These are phyloP conservation scores for Resseliella maxima DNA, from an alignment of 2,888 invertebrate species.

Conservation along the genomic window DNA sequence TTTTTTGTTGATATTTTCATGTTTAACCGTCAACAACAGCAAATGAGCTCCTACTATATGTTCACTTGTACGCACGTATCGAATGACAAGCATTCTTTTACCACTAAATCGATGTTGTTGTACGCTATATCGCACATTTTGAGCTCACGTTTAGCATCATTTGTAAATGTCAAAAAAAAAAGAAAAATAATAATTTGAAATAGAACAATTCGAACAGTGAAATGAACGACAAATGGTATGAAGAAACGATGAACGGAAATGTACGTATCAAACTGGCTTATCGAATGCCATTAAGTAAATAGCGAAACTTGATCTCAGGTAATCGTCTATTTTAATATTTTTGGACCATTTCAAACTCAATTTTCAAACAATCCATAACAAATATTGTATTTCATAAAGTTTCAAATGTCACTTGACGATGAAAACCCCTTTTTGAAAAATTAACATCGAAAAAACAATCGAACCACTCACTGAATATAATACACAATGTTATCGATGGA, in stretches of 20 bases:
- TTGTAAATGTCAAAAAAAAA: constrained; percentile 48
- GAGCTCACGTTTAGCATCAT: constrained; percentile 1
- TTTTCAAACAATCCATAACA: constrained; percentile 2
- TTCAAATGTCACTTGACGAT: neutral
- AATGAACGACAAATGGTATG: neutral
- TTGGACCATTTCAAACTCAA: neutral
- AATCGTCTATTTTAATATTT: neutral
- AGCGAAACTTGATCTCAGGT: neutral
- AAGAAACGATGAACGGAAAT: neutral
- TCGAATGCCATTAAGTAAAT: constrained; percentile 31
- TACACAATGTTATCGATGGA: neutral
- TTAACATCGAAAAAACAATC: neutral
- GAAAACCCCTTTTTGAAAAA: neutral
- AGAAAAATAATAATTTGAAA: constrained; percentile 53
- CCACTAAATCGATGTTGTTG: constrained; percentile 37
- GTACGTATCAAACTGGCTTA: neutral
- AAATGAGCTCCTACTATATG: no score
- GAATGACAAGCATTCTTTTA: neutral
- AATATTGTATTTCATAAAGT: constrained; percentile 32
- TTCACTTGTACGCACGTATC: constrained; percentile 9
- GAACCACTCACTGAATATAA: neutral
- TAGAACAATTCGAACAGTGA: neutral
- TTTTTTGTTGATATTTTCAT: constrained; percentile 39
- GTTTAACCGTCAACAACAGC: neutral
- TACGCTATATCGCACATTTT: neutral